These are phyloP conservation scores for Orius insidiosus DNA, from an alignment of 1,140 invertebrate genomes.

Conservation along the genomic window DNA sequence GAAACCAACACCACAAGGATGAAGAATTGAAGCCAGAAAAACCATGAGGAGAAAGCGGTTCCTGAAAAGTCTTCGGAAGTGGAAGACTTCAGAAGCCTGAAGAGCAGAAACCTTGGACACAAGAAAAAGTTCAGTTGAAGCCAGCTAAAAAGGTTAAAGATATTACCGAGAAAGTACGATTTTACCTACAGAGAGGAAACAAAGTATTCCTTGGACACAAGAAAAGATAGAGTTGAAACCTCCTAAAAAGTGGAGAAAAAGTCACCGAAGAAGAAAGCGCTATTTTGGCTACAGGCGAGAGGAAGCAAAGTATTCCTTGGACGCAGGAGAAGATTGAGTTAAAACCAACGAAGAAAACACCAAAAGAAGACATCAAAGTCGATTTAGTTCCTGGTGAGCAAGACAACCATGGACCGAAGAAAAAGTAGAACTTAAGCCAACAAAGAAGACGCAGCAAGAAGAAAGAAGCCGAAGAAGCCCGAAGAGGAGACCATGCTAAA, in stretches of 20 bases:
- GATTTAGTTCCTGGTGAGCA: neutral
- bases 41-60: too few species aligned
- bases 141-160: neutral
- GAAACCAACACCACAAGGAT: too few species aligned
- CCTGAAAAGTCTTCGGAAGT: neutral
- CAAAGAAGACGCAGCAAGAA: neutral
- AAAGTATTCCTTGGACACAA: slow-evolving; percentile 15
- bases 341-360: slow-evolving; percentile 18
- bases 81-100: neutral
- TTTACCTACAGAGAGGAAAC: slow-evolving; percentile 10
- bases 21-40: too few species aligned
- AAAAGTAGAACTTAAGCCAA: slow-evolving; percentile 28
- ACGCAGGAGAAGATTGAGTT: slow-evolving; percentile 24
- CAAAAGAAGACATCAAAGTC: slow-evolving; percentile 20
- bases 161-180: neutral
- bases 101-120: slow-evolving; percentile 5
- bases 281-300: slow-evolving; percentile 2
- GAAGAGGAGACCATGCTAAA: slow-evolving; percentile 9
- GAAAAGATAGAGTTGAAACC: slow-evolving; percentile 20
- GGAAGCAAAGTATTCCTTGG: slow-evolving; percentile 14
- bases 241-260: slow-evolving; percentile 5
- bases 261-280: neutral
- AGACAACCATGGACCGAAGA: slow-evolving; percentile 30
- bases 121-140: slow-evolving; percentile 10
- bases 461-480: neutral